Evolutionary conservation across 2,888 invertebrate species (phyloP).

Genomic region (Pristionchus japonicus): DNA sequence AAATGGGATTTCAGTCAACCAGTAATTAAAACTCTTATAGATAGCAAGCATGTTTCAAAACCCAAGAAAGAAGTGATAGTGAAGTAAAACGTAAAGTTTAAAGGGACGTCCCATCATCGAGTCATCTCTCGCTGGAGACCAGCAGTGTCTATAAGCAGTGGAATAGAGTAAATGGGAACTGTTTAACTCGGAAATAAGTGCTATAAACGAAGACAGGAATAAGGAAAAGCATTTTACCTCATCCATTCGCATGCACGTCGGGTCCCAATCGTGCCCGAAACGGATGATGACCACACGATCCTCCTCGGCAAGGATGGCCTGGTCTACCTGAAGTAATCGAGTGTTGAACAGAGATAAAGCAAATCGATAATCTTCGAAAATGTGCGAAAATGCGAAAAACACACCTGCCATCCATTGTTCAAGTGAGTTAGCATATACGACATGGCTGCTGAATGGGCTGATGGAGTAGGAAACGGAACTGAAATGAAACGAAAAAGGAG

Average conservation of each 20-base stretch:
- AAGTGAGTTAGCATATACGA: constrained; percentile 99
- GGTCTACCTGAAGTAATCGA: constrained; percentile 83
- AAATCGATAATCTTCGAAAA: neutral
- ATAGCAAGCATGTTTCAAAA: neutral
- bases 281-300: constrained; percentile 97
- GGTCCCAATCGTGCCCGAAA: constrained; percentile 99
- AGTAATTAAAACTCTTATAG: neutral
- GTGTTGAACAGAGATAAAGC: neutral
- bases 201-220: neutral
- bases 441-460: constrained; percentile 80
- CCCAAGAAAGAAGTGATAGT: neutral
- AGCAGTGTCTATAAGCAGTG: neutral
- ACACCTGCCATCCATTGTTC: constrained; percentile 95
- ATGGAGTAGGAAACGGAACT: neutral
- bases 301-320: constrained; percentile 97
- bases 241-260: constrained; percentile 99
- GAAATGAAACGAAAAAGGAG: neutral
- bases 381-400: neutral
- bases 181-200: neutral
- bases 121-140: neutral
- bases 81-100: neutral
- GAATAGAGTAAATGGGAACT: neutral
- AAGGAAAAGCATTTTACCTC: constrained; percentile 81
- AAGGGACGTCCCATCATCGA: neutral
- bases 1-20: constrained; percentile 44